A percentile compares a stretch with the other conserved stretches of the same genome.
Conservation (phyloP, 2,113 vertebrate species). For the Girardinichthys multiradiatus region DNA sequence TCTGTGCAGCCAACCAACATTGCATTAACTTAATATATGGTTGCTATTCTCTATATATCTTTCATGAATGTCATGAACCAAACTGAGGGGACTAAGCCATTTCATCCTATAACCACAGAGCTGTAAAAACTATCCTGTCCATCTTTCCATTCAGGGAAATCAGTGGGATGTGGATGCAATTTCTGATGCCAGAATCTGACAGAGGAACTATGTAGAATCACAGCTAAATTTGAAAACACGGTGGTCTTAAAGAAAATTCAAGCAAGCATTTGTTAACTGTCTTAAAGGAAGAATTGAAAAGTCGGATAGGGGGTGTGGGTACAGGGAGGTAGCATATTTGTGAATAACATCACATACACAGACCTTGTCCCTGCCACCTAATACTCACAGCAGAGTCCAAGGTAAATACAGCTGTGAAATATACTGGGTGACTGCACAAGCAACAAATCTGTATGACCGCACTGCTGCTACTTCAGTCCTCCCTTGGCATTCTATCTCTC, state of each 20-base stretch:
- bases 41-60: conserved; percentile 34
- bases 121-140: conserved; percentile 43
- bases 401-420: conserved; percentile 87
- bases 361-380: conserved; percentile 78
- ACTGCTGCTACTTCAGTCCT: conserved; percentile 53
- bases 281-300: conserved; percentile 78
- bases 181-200: conserved; percentile 65
- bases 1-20: too few species aligned
- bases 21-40: conserved; percentile 33
- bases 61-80: too few species aligned
- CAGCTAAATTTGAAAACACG: conserved; percentile 42
- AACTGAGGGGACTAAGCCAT: conserved; percentile 34
- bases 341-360: conserved; percentile 80
- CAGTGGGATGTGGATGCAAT: conserved; percentile 31
- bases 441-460: conserved; percentile 70
- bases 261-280: conserved; percentile 73
- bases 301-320: conserved; percentile 47
- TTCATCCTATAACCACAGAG: conserved; percentile 38
- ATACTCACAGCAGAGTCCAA: conserved; percentile 79
- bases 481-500: conserved; percentile 28
- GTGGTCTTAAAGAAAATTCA: conserved; percentile 54
- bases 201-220: conserved; percentile 59
- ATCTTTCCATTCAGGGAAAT: conserved; percentile 48
- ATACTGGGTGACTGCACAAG: conserved; percentile 77
- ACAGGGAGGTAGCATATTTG: conserved; percentile 66